Base-by-base conservation (phyloP, 2,113 vertebrate species). In the Nothocercus julius region DNA sequence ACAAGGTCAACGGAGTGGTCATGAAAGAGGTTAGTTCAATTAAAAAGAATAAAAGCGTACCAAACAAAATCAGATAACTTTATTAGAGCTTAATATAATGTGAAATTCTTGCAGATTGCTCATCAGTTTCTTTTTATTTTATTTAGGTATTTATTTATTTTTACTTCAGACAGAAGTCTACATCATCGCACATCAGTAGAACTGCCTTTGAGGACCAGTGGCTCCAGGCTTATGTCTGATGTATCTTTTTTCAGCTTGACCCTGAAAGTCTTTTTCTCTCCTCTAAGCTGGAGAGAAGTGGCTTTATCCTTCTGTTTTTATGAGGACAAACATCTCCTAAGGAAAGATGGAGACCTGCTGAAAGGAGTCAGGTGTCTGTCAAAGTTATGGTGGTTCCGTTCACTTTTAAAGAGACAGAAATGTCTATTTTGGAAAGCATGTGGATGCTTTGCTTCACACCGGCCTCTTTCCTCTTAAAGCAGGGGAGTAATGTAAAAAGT, bases 401-500 rank as follows among this genome's bases (percentile, higher is more conserved):
- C 11, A 12, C 3, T 75, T 70, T 70, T 8, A 72, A 9, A 64
- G 12, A 4, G 0, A 40, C 3, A 58, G 22, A 53, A 73, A 47
- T 8, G 4, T 4, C 5, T 4, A 4, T 54, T 93, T 3, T 36
- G 49, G 67, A 85, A 85, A 38, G 9, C 7, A 47, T 12, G 11
- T 6, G 0, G 47, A 5, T 49, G 5, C 17, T 74, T 88, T 74
- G 7, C 5, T 14, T 7, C 19, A 45, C 5, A 45, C 1, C 0
- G 0, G 62, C 56, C 17, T 6, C 34, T 40, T 32, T 9, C 1
- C 69, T 69, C 27, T 49, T 10, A 70, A 77, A 76, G 6, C 4
- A 73, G 8, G 20, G 4, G 3, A 69, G 6, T 47, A 19, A 44
- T 7, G 16, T 5, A 66, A 76, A n/a, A 87, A 69, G 61, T 5